Percentiles rank a stretch among this genome's conserved stretches.
phyloP scores from a whole-genome alignment of 1,140 invertebrate species.

The Drosophila tani region DNA sequence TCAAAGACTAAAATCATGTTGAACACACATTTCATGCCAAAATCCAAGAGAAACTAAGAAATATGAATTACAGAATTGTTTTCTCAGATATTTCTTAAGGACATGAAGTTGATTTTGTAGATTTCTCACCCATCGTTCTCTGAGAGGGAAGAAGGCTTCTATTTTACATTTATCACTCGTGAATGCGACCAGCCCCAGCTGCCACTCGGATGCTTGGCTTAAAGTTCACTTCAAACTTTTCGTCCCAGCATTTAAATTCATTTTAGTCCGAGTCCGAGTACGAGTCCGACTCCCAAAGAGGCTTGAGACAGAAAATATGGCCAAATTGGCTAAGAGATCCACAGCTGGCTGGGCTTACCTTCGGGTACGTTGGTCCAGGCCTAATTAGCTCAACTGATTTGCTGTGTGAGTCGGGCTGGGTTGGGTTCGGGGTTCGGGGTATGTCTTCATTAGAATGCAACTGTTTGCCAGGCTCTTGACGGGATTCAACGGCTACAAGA shows the following conservation, averaged over 20 bases:
- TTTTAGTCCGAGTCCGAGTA: slow-evolving; percentile 24
- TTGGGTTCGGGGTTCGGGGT: background rate
- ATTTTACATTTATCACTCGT: slow-evolving; percentile 3
- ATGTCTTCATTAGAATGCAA: slow-evolving; percentile 76
- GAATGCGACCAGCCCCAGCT: background rate
- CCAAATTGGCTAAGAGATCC: slow-evolving; percentile 31
- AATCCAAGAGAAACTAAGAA: too few relatives aligned
- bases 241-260: slow-evolving; percentile 41
- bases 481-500: slow-evolving; percentile 9
- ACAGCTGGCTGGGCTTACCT: slow-evolving; percentile 19
- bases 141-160: background rate
- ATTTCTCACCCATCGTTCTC: too few relatives aligned
- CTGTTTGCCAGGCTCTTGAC: slow-evolving; percentile 61
- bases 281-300: slow-evolving; percentile 1
- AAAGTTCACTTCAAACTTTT: slow-evolving; percentile 45
- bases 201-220: slow-evolving; percentile 15
- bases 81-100: background rate
- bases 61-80: too few relatives aligned
- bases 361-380: slow-evolving; percentile 11
- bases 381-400: slow-evolving; percentile 58
- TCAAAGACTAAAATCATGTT: too few relatives aligned
- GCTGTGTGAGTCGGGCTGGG: slow-evolving; percentile 12
- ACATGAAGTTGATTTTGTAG: background rate
- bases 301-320: slow-evolving; percentile 32
- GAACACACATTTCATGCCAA: too few relatives aligned